Evolutionary conservation across 2,113 vertebrate genomes (phyloP).

Genomic region (Pseudorhombus dupliciocellatus): DNA sequence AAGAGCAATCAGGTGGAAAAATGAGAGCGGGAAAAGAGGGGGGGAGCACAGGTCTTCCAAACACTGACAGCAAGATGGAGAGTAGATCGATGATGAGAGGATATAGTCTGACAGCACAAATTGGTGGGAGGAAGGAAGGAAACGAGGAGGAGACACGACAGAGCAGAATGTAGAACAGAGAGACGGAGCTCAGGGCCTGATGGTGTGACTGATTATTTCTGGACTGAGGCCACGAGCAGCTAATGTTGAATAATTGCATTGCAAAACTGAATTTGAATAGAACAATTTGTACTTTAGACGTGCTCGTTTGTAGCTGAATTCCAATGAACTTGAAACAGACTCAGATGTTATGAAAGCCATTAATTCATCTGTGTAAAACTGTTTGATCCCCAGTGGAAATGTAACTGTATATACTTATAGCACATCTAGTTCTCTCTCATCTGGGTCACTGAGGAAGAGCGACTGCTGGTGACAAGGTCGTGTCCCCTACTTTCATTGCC

Average conservation of each 20-base stretch:
- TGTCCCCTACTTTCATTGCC: no score
- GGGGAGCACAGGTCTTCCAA: not conserved
- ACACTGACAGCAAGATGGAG: slow-evolving; percentile 40
- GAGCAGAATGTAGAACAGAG: slow-evolving; percentile 51
- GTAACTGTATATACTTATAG: not conserved
- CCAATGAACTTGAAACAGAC: not conserved
- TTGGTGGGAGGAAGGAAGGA: slow-evolving; percentile 29
- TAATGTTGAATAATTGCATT: not conserved
- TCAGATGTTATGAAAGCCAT: not conserved
- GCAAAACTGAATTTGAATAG: not conserved
- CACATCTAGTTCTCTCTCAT: not conserved
- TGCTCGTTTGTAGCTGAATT: not conserved
- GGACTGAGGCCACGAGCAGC: slow-evolving; percentile 11
- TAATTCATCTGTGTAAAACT: not conserved
- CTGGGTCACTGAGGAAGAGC: not conserved
- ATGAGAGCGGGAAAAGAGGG: not conserved
- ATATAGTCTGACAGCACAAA: slow-evolving; percentile 48
- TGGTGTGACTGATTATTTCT: slow-evolving; percentile 16
- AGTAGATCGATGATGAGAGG: slow-evolving; percentile 60
- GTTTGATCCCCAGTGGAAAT: not conserved
- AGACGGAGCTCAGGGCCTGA: slow-evolving; percentile 27
- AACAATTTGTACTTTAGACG: not conserved
- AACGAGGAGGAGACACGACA: slow-evolving; percentile 37
- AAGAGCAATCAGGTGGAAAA: slow-evolving; percentile 2
- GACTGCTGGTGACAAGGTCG: not conserved